Evolutionary conservation across 2,113 vertebrate species (phyloP).

Genomic region (Struthio camelus): DNA sequence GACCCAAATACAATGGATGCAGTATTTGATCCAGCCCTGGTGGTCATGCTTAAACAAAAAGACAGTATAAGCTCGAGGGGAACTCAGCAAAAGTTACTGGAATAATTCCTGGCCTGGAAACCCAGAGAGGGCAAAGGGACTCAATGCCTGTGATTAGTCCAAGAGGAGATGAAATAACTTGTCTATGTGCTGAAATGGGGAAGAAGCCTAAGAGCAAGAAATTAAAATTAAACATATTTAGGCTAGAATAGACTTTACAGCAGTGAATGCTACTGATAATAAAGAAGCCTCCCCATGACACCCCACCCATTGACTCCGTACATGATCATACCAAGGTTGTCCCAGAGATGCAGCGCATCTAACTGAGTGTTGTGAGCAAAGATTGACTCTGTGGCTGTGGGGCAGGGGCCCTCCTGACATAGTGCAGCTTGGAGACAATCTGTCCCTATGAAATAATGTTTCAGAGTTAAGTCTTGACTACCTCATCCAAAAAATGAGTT

Average conservation of each 20-base stretch:
- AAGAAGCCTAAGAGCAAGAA: background rate
- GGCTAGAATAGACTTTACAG: background rate
- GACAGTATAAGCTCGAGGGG: background rate
- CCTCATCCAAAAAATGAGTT: background rate
- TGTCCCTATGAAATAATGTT: background rate
- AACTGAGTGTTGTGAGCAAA: background rate
- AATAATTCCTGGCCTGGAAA: background rate
- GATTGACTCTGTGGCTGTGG: background rate
- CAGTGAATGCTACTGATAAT: too few relatives aligned
- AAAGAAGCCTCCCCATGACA: background rate
- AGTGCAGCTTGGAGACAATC: background rate
- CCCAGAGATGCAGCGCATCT: background rate
- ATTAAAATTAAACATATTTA: background rate
- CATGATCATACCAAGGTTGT: background rate
- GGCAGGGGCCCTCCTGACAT: background rate
- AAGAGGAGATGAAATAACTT: background rate
- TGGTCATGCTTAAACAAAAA: background rate
- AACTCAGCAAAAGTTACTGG: background rate
- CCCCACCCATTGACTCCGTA: background rate
- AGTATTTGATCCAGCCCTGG: background rate
- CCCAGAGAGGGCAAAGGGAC: background rate
- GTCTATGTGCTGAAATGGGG: fast-evolving
- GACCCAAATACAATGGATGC: fast-evolving
- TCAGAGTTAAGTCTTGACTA: background rate
- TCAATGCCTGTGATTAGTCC: too few relatives aligned